Conservation (phyloP, 2,113 vertebrate genomes). For the Pseudopodoces humilis region DNA sequence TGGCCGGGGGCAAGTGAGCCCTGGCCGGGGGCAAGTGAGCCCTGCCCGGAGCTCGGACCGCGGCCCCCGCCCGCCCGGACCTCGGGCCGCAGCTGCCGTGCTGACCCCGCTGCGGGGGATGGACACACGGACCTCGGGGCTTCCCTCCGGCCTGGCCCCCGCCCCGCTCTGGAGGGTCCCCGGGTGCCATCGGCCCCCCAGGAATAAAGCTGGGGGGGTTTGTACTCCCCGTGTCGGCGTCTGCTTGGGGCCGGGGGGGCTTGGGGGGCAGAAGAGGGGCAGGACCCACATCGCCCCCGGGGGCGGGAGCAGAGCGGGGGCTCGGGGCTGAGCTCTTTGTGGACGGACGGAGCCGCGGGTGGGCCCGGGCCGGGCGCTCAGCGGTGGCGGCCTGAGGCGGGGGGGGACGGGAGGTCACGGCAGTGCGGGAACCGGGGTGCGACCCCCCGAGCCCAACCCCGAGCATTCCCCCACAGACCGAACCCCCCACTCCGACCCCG, state of each 20-base stretch:
- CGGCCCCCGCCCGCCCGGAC: too few relatives aligned
- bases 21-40: too few relatives aligned
- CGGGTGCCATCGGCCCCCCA: background rate
- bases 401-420: too few relatives aligned
- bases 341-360: rapidly evolving
- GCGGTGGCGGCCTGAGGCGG: background rate
- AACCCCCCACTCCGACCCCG: too few relatives aligned
- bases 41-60: too few relatives aligned
- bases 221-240: background rate
- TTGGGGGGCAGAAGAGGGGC: background rate
- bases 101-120: background rate
- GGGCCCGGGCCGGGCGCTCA: background rate
- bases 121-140: background rate
- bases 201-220: background rate
- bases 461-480: too few relatives aligned
- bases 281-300: background rate
- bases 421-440: too few relatives aligned
- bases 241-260: background rate
- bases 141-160: background rate
- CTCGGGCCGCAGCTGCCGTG: background rate
- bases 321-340: background rate
- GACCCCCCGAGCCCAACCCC: too few relatives aligned
- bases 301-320: background rate
- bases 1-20: too few relatives aligned
- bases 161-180: background rate